Evolutionary conservation across 2,113 vertebrate species (phyloP), one percentile per base, ranked within the genome.

Genomic region (Cricetomys ansorgei): DNA sequence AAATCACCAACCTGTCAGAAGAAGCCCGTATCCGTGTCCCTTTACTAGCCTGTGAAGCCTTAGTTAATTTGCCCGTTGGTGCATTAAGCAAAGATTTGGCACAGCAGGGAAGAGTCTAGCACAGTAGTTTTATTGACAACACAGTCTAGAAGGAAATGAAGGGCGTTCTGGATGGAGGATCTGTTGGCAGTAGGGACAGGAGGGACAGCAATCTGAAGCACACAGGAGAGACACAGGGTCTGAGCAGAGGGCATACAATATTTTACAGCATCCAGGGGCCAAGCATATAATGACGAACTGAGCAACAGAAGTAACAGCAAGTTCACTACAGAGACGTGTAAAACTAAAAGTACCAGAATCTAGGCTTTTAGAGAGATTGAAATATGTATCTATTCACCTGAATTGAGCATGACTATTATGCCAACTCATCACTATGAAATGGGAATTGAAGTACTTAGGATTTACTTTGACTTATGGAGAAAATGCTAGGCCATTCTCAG

Each of bases 21-120:
- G 40, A n/a, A 4, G 3, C 21, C 9, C 4, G 0, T 10, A 21
- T 12, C n/a, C 5, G 23, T 65, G 64, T 65, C 10, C 9, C 23
- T n/a, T 57, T 1, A 21, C 81, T 5, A 21, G 1, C 16, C 45
- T 37, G 62, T 57, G 3, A 11, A 64, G 59, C 9, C 45, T 65
- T 40, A 1, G 3, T 45, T 53, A 79, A 55, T 91, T 64, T 67
- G 13, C 50, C 43, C 21, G 3, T 2, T 37, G 7, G 3, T 77
- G 11, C 37, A 25, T 57, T 50, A 48, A 92, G 76, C 80, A n/a
- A 9, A 84, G 76, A 40, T n/a, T 34, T 43, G 65, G 40, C 2
- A 1, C 11, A 2, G 2, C n/a, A 5, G 23, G 55, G 40, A 91
- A 87, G 62, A 29, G 29, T 75, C 65, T 43, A 57, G 37, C 2